These are phyloP conservation scores for Erebia aethiops DNA, from an alignment of 2,888 invertebrate genomes.

Conservation along the genomic window DNA sequence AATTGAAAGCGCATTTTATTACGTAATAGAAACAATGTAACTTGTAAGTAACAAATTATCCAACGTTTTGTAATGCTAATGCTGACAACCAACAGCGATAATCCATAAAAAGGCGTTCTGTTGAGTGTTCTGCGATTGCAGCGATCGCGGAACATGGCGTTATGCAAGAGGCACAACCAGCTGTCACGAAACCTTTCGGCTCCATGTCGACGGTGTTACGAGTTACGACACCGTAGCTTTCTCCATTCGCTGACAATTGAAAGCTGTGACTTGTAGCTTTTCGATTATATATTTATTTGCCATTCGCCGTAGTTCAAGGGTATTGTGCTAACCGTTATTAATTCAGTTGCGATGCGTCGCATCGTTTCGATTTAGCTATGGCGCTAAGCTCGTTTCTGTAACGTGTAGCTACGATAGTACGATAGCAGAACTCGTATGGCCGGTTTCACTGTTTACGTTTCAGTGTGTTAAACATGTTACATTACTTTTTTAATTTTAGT, in stretches of 20 bases:
- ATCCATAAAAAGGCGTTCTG: constrained; percentile 45
- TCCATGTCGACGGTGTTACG: constrained; percentile 60
- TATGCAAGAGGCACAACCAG: constrained; percentile 66
- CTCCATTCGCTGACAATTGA: constrained; percentile 56
- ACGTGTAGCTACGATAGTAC: constrained; percentile 4
- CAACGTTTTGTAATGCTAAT: not conserved
- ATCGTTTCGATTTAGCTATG: constrained; percentile 9
- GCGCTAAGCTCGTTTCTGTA: constrained; percentile 7
- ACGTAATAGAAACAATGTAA: not conserved
- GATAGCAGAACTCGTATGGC: constrained; percentile 16
- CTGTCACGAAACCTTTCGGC: constrained; percentile 74
- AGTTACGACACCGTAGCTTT: constrained; percentile 74
- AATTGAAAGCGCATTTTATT: not conserved
- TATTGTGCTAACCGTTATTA: constrained; percentile 24
- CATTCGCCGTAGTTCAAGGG: constrained; percentile 30
- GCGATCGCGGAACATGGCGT: constrained; percentile 52
- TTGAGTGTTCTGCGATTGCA: constrained; percentile 47
- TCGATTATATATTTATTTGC: constrained; percentile 35
- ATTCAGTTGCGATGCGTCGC: constrained; percentile 20
- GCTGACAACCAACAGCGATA: constrained; percentile 40
- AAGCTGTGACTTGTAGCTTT: constrained; percentile 51
- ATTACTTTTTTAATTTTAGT: not conserved
- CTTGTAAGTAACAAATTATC: constrained; percentile 7
- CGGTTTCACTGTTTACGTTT: constrained; percentile 15
- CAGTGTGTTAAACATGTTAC: not conserved